These are phyloP conservation scores for Serranus cabrilla DNA, from an alignment of 2,797 vertebrate species.

Conservation along the genomic window DNA sequence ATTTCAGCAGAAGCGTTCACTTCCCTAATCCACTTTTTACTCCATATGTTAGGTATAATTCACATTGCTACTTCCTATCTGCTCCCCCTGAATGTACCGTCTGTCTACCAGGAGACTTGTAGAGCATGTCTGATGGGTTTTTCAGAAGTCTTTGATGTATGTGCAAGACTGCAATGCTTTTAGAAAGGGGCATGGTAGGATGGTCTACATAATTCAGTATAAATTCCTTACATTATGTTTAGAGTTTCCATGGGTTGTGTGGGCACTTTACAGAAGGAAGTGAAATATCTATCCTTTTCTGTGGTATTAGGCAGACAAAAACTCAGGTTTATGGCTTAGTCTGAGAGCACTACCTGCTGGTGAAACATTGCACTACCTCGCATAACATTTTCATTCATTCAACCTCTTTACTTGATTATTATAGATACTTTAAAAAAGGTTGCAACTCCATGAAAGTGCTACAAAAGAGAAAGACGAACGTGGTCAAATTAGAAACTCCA, in stretches of 20 bases:
- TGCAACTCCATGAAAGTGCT: not conserved
- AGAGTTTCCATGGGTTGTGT: not conserved
- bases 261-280: not conserved
- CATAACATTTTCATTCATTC: not conserved
- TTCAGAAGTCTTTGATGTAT: constrained; percentile 28
- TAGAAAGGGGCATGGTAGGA: constrained; percentile 1
- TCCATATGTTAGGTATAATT: constrained; percentile 31
- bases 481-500: not conserved
- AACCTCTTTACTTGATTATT: not conserved
- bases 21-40: constrained; percentile 10
- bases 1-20: constrained; percentile 29
- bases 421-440: not conserved
- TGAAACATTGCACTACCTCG: constrained; percentile 40
- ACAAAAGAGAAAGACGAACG: not conserved
- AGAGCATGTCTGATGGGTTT: constrained; percentile 35
- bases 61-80: constrained; percentile 29
- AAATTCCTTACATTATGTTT: constrained; percentile 21
- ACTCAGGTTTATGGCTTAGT: constrained; percentile 37
- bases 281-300: not conserved
- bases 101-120: constrained; percentile 25
- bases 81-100: constrained; percentile 2
- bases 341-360: constrained; percentile 75
- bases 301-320: not conserved
- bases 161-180: constrained; percentile 24
- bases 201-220: not conserved